Evolutionary conservation across 2,113 vertebrate genomes (phyloP), one percentile per base, ranked within the genome.

Genomic region (Datnioides undecimradiatus): DNA sequence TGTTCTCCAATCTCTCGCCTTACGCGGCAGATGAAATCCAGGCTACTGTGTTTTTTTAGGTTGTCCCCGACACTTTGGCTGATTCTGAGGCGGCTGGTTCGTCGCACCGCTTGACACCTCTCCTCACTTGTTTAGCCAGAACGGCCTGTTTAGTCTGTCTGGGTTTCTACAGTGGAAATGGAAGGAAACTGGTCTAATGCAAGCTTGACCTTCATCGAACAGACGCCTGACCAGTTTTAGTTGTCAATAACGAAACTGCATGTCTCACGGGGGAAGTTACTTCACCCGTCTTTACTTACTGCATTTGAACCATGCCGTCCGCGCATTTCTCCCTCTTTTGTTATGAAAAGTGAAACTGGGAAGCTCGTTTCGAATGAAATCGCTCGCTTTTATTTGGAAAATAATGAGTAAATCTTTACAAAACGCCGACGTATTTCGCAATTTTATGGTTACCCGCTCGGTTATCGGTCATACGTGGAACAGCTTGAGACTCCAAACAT

Each of bases 21-120:
- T 40, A 77, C 1, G 27, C 80, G 62, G 60, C 68, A 43, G 91
- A 93, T 65, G 70, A 84, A 85, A 34, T 66, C 82, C 89, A 83
- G 86, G 87, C 83, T 43, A n/a, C 79, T n/a, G n/a, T n/a, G n/a
- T n/a, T n/a, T n/a, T 79, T 74, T 78, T 55, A 82, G 27, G 73
- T 16, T 67, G 77, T 77, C 76, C 45, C 58, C 40, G 6, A 41
- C 57, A 10, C 41, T 74, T 65, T 52, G 48, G 58, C 14, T 57
- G 49, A 54, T 63, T 72, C 21, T 8, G 46, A 51, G 29, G 29
- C 9, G 21, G 55, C 62, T 46, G 11, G n/a, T 69, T 73, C 6
- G 36, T 83, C 62, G 43, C 75, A 48, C 6, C 6, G 0, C 29
- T 27, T 79, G 80, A 86, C 63, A 4, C 45, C 80, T 74, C 11